Evolutionary conservation across 2,113 vertebrate species (phyloP), one percentile per base, ranked within the genome.

Genomic region (Phalacrocorax carbo): DNA sequence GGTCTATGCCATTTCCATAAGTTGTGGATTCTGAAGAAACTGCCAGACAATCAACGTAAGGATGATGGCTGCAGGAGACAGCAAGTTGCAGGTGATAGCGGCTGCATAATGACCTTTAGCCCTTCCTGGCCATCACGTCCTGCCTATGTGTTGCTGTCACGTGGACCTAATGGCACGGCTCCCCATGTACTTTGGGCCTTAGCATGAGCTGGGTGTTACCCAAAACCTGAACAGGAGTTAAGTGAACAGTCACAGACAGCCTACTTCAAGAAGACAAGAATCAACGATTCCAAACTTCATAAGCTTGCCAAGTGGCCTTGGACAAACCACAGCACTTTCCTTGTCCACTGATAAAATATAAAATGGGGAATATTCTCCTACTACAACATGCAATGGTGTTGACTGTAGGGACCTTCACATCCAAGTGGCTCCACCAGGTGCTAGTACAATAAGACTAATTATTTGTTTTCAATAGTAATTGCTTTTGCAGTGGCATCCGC

Each of bases 61-160:
- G 64, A 34, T 11, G 32, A 21, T 19, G 32, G 57, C 51, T 52
- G 19, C 42, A 82, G 64, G 9, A 76, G 27, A 38, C 23, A 71
- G 44, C 11, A 64, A 51, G 18, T 7, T 72, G 60, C n/a, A 61
- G 65, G 26, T 5, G 15, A 48, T 13, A 27, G 22, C 5, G 29
- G 17, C 26, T 72, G 51, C 14, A 38, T 71, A n/a, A 55, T 6
- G 15, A 72, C 29, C 10, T 51, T 44, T 34, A 70, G 15, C 18
- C 13, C 32, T 54, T 79, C 66, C 70, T 65, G 51, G 51, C 8
- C 20, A 27, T 32, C 2, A 3, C 21, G 38, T 65, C 65, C 27
- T 36, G 58, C 57, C 58, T 46, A 23, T 0, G 0, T 12, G 14
- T 32, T 65, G 30, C n/a, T 79, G 18, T 55, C 3, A 2, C 13